phyloP scores from a whole-genome alignment of 2,888 invertebrate genomes.

The Mythimna pallens region DNA sequence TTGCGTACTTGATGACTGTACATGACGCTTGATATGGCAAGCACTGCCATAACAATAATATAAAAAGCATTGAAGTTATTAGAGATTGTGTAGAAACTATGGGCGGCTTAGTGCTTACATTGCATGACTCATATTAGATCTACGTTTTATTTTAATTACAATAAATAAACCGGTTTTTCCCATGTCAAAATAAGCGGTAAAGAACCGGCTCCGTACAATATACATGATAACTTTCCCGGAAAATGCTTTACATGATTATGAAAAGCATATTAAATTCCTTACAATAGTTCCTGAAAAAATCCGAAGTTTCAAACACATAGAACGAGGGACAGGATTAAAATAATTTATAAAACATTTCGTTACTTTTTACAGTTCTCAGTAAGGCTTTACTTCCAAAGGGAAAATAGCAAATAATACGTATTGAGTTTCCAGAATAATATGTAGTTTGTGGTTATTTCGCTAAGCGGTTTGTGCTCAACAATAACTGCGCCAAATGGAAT shows the following conservation, averaged over 20 bases:
- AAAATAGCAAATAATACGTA: conserved; percentile 16
- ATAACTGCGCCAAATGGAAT: conserved; percentile 61
- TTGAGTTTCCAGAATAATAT: conserved; percentile 37
- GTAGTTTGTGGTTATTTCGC: conserved; percentile 38
- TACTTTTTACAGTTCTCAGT: not conserved
- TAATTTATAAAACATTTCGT: conserved; percentile 11
- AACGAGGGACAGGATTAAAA: conserved; percentile 6
- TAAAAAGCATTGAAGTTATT: conserved; percentile 31
- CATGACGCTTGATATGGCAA: conserved; percentile 68
- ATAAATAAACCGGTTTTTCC: not conserved
- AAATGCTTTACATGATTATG: conserved; percentile 20
- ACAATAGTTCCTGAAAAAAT: conserved; percentile 14
- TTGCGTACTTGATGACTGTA: conserved; percentile 69
- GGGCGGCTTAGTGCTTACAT: not conserved
- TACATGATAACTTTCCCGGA: not conserved
- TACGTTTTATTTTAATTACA: conserved; percentile 17
- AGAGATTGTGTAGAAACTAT: conserved; percentile 16
- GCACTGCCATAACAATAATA: conserved; percentile 38
- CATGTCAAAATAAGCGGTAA: not conserved
- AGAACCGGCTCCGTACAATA: not conserved
- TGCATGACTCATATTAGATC: not conserved
- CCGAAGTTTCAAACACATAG: conserved; percentile 4
- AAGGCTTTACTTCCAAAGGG: conserved; percentile 13
- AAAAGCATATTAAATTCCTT: conserved; percentile 34
- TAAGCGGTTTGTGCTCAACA: conserved; percentile 57